Evolutionary conservation across 1,140 invertebrate genomes (phyloP).

Genomic region (Drosophila teissieri): DNA sequence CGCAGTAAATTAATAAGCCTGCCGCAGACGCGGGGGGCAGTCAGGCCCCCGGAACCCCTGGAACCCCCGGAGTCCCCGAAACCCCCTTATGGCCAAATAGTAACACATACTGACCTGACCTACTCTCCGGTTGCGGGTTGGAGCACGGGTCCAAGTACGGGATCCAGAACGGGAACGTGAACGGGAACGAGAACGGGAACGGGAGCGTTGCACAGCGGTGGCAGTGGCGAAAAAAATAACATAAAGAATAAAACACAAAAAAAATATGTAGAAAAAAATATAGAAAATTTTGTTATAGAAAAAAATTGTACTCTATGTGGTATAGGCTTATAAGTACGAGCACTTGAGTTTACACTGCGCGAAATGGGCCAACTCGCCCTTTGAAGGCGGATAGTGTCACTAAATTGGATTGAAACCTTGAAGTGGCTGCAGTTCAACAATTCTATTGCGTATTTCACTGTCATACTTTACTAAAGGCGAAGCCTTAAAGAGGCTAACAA

Average conservation of each 20-base stretch:
- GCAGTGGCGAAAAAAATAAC: constrained; percentile 38
- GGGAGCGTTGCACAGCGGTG: constrained; percentile 58
- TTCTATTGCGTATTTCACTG: too few relatives aligned
- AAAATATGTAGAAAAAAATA: constrained; percentile 35
- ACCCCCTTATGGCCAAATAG: constrained; percentile 56
- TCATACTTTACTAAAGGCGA: too few relatives aligned
- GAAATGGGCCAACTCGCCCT: not conserved
- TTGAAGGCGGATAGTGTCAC: not conserved
- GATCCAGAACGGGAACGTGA: constrained; percentile 22
- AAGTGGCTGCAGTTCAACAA: too few relatives aligned
- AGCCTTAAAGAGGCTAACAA: too few relatives aligned
- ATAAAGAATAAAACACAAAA: constrained; percentile 39
- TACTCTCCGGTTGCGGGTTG: constrained; percentile 65
- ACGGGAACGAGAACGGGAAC: constrained; percentile 4
- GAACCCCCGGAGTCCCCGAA: not conserved
- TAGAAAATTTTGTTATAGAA: constrained; percentile 72
- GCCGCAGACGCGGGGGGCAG: constrained; percentile 23
- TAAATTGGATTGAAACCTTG: too few relatives aligned
- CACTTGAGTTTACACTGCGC: constrained; percentile 20
- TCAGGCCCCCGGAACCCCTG: not conserved
- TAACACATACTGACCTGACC: constrained; percentile 80
- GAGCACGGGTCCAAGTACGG: constrained; percentile 5
- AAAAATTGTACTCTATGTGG: constrained; percentile 47
- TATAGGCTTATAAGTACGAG: constrained; percentile 42
- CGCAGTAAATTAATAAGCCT: constrained; percentile 51